These are phyloP conservation scores for Limnephilus rhombicus DNA, from an alignment of 2,888 invertebrate species.

Conservation along the genomic window DNA sequence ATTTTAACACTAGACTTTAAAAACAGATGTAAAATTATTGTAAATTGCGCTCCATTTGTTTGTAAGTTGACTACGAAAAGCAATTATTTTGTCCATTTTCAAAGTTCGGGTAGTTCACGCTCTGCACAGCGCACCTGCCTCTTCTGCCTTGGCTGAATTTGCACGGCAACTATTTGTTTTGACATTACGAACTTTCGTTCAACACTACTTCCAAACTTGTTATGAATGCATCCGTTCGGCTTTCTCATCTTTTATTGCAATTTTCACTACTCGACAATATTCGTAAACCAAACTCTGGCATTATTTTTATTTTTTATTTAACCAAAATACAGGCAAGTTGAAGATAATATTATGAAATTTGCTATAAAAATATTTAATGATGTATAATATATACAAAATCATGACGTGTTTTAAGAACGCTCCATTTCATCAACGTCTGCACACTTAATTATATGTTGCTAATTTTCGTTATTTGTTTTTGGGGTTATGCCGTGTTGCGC, in stretches of 20 bases:
- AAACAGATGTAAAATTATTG: neutral
- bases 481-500: too few species aligned
- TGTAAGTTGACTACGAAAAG: neutral
- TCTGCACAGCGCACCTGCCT: neutral
- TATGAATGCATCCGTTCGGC: neutral
- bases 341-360: neutral
- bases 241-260: neutral
- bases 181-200: neutral
- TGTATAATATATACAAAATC: too few species aligned
- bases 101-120: neutral
- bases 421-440: neutral
- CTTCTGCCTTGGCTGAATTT: neutral
- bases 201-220: neutral
- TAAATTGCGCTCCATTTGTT: neutral
- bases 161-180: conserved; percentile 26
- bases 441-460: neutral
- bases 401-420: neutral
- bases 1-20: neutral
- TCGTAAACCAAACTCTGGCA: neutral
- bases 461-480: too few species aligned
- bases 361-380: neutral
- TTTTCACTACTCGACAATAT: neutral
- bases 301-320: neutral
- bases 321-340: neutral
- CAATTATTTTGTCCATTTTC: neutral